Conservation (phyloP, 2,888 invertebrate species). For the Sabellastarte sp. region DNA sequence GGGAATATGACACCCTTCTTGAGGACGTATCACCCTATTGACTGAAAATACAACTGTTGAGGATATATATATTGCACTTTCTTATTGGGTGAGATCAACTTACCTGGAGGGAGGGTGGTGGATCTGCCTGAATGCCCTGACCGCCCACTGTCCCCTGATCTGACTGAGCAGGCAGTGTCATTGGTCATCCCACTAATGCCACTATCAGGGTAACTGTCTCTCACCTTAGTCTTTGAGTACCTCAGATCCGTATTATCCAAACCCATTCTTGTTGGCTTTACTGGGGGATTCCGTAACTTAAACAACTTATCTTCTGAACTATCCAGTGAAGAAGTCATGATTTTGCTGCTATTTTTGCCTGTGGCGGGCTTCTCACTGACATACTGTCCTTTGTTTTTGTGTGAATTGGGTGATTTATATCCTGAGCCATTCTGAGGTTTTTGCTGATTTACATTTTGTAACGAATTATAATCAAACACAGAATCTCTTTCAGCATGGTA, state of each 20-base stretch:
- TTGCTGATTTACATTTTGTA: background rate
- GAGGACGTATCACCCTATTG: too few relatives aligned
- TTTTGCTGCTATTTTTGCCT: background rate
- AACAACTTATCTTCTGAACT: background rate
- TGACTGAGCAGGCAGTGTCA: constrained; percentile 17
- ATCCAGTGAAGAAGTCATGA: background rate
- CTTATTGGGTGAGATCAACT: too few relatives aligned
- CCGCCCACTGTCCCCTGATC: constrained; percentile 19
- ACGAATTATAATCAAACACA: background rate
- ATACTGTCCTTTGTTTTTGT: too few relatives aligned
- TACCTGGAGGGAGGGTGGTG: constrained; percentile 22
- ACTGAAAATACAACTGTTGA: too few relatives aligned
- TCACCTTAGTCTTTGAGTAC: background rate
- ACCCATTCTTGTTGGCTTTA: background rate
- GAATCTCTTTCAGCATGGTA: background rate
- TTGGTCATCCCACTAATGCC: constrained; percentile 47
- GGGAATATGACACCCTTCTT: too few relatives aligned
- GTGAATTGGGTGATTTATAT: too few relatives aligned
- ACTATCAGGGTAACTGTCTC: constrained; percentile 49
- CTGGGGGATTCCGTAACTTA: background rate
- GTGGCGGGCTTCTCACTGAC: background rate
- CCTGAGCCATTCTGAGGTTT: background rate
- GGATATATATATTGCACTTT: too few relatives aligned
- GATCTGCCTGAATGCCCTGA: constrained; percentile 12
- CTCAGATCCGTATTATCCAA: background rate